phyloP scores from a whole-genome alignment of 1,140 invertebrate genomes.

The Xylocopa sonorina region DNA sequence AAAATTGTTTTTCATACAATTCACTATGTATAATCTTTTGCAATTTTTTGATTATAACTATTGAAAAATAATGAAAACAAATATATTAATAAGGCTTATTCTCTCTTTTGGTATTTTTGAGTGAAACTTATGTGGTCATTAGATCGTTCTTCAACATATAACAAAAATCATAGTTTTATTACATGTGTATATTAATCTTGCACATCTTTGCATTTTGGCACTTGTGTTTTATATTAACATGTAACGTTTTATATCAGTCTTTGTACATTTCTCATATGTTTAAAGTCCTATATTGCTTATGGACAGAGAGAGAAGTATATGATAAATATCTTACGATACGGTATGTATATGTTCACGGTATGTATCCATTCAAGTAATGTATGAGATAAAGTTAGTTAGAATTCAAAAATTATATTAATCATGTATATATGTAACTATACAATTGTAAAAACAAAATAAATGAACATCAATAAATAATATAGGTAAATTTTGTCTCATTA shows the following conservation, averaged over 20 bases:
- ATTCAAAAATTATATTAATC: background rate
- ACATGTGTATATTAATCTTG: slow-evolving; percentile 8
- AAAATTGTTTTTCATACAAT: slow-evolving; percentile 21
- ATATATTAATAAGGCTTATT: background rate
- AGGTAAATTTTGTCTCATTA: background rate
- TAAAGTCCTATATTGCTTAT: slow-evolving; percentile 16
- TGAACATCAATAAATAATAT: slow-evolving; percentile 27
- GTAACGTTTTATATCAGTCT: slow-evolving; percentile 57
- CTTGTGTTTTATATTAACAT: slow-evolving; percentile 41
- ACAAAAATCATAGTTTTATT: slow-evolving; percentile 23
- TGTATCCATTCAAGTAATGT: background rate
- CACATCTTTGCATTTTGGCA: slow-evolving; percentile 55
- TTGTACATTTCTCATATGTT: slow-evolving; percentile 40
- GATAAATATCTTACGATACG: slow-evolving; percentile 17
- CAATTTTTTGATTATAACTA: slow-evolving; percentile 2
- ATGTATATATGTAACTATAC: slow-evolving; percentile 24
- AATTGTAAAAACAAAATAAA: slow-evolving; percentile 38
- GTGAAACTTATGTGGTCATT: no score
- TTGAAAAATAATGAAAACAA: background rate
- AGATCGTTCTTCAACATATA: no score
- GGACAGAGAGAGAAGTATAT: background rate
- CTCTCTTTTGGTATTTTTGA: slow-evolving; percentile 1
- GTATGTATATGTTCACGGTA: slow-evolving; percentile 2
- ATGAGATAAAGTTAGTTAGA: background rate
- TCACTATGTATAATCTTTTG: slow-evolving; percentile 3